Conservation (phyloP, 2,113 vertebrate species). For the Daubentonia madagascariensis region DNA sequence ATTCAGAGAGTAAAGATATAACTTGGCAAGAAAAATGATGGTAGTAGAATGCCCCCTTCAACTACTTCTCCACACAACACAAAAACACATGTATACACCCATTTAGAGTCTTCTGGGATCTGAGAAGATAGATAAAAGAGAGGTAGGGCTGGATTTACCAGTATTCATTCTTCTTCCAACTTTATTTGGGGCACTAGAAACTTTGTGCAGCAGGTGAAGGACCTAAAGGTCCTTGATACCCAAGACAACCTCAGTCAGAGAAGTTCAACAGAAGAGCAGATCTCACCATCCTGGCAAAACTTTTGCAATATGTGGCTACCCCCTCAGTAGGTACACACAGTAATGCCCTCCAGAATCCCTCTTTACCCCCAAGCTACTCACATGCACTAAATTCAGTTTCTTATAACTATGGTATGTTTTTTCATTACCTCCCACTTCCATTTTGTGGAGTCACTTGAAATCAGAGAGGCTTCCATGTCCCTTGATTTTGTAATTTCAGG, state of each 20-base stretch:
- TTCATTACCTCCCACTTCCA: rapidly evolving
- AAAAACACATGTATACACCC: not conserved
- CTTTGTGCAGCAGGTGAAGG: not conserved
- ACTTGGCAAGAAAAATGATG: not conserved
- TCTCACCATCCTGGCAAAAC: not conserved
- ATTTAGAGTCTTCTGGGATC: not conserved
- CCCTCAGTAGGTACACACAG: not conserved
- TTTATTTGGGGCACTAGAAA: not conserved
- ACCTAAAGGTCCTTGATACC: not conserved
- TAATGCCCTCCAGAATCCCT: not conserved
- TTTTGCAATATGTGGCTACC: not conserved
- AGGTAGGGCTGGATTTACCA: not conserved
- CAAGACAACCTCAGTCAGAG: rapidly evolving
- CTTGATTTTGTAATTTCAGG: not conserved
- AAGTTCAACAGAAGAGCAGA: not conserved
- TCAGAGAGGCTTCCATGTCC: not conserved
- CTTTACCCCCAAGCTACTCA: too few relatives aligned
- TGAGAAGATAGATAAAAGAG: not conserved
- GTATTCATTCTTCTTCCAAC: not conserved
- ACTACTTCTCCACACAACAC: not conserved
- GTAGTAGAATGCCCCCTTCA: not conserved
- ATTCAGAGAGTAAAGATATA: not conserved
- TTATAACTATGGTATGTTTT: not conserved
- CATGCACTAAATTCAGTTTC: not conserved
- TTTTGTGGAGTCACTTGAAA: not conserved